phyloP scores from a whole-genome alignment of 2,888 invertebrate genomes.

The Pyrrhosoma nymphula region DNA sequence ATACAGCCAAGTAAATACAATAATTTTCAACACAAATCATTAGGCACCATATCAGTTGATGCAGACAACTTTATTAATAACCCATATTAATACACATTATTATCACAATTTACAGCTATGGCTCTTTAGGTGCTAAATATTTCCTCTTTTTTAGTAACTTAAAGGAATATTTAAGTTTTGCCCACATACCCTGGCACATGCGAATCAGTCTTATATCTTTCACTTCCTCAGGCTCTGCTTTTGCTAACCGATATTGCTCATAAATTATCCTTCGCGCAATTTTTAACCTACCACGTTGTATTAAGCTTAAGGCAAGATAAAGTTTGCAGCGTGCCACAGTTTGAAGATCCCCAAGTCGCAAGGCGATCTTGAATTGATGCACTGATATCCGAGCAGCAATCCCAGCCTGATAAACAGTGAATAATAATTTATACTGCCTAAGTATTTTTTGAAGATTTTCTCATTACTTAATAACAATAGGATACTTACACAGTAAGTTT shows the following conservation, averaged over 20 bases:
- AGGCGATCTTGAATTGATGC: conserved; percentile 89
- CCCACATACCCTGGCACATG: conserved; percentile 94
- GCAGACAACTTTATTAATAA: not conserved
- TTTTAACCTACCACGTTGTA: conserved; percentile 88
- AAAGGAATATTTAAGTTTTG: conserved; percentile 85
- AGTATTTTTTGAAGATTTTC: conserved; percentile 70
- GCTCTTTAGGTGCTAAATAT: not conserved
- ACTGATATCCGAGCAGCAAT: conserved; percentile 93
- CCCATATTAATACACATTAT: not conserved
- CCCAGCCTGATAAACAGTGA: conserved; percentile 83
- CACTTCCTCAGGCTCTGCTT: conserved; percentile 73
- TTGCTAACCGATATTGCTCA: conserved; percentile 79
- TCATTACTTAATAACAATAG: not conserved
- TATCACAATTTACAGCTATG: not conserved
- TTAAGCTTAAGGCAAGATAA: conserved; percentile 91
- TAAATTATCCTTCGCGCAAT: conserved; percentile 81
- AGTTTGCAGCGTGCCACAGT: conserved; percentile 90
- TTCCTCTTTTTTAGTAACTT: conserved; percentile 54
- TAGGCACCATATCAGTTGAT: not conserved
- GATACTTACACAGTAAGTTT: conserved; percentile 85
- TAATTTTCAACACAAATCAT: not conserved
- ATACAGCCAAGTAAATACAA: too few species aligned
- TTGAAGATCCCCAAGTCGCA: conserved; percentile 89
- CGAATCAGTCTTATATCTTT: conserved; percentile 84
- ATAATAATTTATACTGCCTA: not conserved